phyloP scores from a whole-genome alignment of 2,113 vertebrate species.

The Colius striatus region DNA sequence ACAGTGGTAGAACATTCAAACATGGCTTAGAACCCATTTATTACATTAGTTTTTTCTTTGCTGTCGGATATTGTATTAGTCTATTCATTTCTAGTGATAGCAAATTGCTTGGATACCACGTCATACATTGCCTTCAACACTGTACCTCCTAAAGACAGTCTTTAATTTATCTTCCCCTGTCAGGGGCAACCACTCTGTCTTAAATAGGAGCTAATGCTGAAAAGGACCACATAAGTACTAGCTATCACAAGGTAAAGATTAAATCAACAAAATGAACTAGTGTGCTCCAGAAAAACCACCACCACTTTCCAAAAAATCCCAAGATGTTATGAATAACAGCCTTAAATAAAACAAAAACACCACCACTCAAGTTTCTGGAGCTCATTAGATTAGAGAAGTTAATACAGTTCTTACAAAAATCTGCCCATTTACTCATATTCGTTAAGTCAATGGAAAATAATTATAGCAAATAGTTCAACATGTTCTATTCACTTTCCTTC shows the following conservation, averaged over 20 bases:
- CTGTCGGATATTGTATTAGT: not conserved
- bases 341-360: not conserved
- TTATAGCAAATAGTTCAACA: not conserved
- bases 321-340: not conserved
- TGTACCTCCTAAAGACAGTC: not conserved
- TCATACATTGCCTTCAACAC: not conserved
- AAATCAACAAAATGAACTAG: not conserved
- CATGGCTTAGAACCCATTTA: not conserved
- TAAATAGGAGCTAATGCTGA: not conserved
- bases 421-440: not conserved
- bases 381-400: not conserved
- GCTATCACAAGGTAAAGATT: not conserved
- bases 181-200: not conserved
- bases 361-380: not conserved
- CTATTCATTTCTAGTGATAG: not conserved
- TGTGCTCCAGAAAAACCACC: not conserved
- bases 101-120: not conserved
- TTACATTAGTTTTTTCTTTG: not conserved
- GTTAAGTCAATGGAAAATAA: not conserved
- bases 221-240: not conserved
- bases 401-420: not conserved
- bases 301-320: not conserved
- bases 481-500: not conserved
- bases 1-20: not conserved
- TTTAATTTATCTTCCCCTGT: not conserved